Conservation (phyloP, 2,888 invertebrate species). For the Acrobeloides nanus region DNA sequence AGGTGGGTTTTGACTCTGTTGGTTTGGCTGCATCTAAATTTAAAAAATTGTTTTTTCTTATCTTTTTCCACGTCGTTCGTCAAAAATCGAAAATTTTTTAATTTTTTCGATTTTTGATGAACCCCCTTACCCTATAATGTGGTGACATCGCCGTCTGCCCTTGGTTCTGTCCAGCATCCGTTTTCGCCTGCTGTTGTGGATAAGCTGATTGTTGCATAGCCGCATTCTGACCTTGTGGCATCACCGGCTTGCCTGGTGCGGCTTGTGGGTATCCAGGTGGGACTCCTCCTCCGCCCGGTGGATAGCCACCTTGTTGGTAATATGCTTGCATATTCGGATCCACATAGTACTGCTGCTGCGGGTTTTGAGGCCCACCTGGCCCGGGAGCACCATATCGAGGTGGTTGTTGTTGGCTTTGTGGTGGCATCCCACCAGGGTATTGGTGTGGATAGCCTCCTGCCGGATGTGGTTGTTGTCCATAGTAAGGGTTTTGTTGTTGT, state of each 20-base stretch:
- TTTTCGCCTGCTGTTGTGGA: constrained; percentile 1
- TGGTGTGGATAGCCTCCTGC: neutral
- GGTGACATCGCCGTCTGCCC: too few relatives aligned
- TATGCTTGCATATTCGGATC: constrained; percentile 9
- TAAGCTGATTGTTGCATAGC: constrained; percentile 4
- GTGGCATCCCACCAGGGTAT: too few relatives aligned
- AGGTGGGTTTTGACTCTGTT: constrained; percentile 5
- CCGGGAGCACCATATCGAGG: too few relatives aligned
- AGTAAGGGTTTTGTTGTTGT: too few relatives aligned
- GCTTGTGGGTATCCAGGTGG: constrained; percentile 10
- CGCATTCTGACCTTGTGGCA: neutral
- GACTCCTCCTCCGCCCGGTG: neutral
- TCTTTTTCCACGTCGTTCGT: too few relatives aligned
- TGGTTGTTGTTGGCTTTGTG: too few relatives aligned
- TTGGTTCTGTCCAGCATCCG: too few relatives aligned
- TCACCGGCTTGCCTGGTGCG: constrained; percentile 10
- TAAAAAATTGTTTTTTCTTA: too few relatives aligned
- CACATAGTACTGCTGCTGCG: constrained; percentile 8
- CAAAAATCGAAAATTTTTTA: too few relatives aligned
- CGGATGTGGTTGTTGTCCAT: constrained; percentile 5
- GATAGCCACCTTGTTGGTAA: too few relatives aligned
- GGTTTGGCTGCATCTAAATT: constrained; percentile 2
- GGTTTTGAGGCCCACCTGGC: constrained; percentile 2
- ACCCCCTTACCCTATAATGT: too few relatives aligned
- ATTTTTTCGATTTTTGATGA: neutral